These are phyloP conservation scores for Orchesellides sinensis DNA, from an alignment of 2,888 invertebrate species.

Conservation along the genomic window DNA sequence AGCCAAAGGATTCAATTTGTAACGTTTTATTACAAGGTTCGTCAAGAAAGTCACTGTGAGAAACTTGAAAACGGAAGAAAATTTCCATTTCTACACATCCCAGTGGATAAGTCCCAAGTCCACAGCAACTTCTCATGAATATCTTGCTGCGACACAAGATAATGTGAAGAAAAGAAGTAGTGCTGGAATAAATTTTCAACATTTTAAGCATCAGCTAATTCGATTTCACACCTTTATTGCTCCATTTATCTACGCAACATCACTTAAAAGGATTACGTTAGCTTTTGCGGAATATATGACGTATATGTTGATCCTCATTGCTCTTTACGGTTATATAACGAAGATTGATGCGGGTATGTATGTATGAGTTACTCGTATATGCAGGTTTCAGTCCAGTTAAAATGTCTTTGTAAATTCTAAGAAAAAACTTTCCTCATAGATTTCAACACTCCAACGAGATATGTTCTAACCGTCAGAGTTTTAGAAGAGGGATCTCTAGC, in stretches of 20 bases:
- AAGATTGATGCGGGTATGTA: slow-evolving; percentile 29
- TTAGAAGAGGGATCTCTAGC: slow-evolving; percentile 26
- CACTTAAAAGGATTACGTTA: slow-evolving; percentile 11
- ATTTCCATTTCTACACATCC: slow-evolving; percentile 45
- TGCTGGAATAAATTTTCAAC: background rate
- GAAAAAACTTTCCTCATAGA: background rate
- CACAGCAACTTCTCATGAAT: background rate
- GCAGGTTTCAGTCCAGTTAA: background rate
- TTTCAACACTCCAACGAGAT: background rate
- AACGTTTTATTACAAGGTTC: slow-evolving; percentile 39
- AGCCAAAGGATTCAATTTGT: too few relatives aligned
- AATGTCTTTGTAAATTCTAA: background rate
- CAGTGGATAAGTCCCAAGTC: slow-evolving; percentile 19
- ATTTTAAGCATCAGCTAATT: slow-evolving; percentile 18
- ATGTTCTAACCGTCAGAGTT: background rate
- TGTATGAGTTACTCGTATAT: background rate
- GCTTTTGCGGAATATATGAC: slow-evolving; percentile 40
- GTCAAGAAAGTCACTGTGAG: slow-evolving; percentile 43
- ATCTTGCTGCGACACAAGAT: background rate
- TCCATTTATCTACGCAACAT: slow-evolving; percentile 20
- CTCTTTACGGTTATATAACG: slow-evolving; percentile 29
- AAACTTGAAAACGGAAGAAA: slow-evolving; percentile 50
- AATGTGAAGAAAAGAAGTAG: background rate
- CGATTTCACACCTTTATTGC: slow-evolving; percentile 37
- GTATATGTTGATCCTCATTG: slow-evolving; percentile 45